These are phyloP conservation scores for Cephalopterus ornatus DNA, from an alignment of 2,113 vertebrate species.

Conservation along the genomic window DNA sequence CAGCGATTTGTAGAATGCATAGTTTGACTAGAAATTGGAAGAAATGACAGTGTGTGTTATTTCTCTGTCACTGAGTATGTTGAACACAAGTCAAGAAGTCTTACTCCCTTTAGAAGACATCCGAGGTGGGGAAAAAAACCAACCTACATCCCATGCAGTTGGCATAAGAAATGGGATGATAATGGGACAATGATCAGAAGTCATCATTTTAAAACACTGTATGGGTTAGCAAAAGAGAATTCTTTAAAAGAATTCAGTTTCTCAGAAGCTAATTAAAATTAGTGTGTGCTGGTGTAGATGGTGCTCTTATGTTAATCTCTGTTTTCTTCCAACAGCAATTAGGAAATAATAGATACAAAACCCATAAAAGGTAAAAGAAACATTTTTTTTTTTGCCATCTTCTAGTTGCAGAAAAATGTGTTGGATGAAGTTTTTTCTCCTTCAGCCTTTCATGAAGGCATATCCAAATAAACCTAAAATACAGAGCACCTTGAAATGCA, in stretches of 20 bases:
- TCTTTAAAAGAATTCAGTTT: not conserved
- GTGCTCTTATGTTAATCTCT: not conserved
- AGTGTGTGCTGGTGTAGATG: not conserved
- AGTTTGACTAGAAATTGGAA: not conserved
- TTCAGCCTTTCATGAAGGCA: not conserved
- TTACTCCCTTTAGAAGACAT: not conserved
- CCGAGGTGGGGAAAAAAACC: not conserved
- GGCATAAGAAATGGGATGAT: not conserved
- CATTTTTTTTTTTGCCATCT: not conserved
- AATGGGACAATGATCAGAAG: not conserved
- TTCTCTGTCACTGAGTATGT: not conserved
- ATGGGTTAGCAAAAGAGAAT: not conserved
- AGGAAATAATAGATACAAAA: not conserved
- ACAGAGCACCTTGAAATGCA: not conserved
- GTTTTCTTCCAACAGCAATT: not conserved
- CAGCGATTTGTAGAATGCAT: not conserved
- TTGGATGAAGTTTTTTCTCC: not conserved
- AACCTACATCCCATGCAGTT: not conserved
- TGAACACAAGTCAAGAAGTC: not conserved
- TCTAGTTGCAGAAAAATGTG: not conserved
- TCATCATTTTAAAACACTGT: not conserved
- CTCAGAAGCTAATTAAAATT: not conserved
- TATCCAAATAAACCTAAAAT: not conserved
- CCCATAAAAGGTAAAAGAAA: not conserved
- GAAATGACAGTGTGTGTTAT: not conserved